Evolutionary conservation across 2,888 invertebrate species (phyloP).

Genomic region (Agrotis segetum): DNA sequence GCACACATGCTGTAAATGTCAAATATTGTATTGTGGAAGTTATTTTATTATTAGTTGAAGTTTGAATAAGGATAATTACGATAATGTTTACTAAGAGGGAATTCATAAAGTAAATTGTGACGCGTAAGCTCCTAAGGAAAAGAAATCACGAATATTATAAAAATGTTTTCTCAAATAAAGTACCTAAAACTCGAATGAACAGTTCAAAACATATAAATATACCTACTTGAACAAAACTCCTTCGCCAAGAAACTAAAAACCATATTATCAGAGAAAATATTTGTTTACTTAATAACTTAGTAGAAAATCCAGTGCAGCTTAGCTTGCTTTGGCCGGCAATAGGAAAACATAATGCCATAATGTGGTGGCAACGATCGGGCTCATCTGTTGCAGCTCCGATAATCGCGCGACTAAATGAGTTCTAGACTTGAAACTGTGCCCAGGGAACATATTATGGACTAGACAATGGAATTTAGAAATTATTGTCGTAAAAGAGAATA

Average conservation of each 20-base stretch:
- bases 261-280: constrained; percentile 39
- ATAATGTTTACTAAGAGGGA: not conserved
- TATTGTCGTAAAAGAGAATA: constrained; percentile 12
- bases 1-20: not conserved
- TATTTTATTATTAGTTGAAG: not conserved
- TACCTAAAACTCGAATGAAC: not conserved
- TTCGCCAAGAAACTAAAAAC: constrained; percentile 4
- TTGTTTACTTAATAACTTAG: constrained; percentile 53
- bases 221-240: constrained; percentile 16
- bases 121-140: not conserved
- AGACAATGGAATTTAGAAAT: constrained; percentile 33
- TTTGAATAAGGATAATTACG: not conserved
- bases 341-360: constrained; percentile 58
- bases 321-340: constrained; percentile 45
- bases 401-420: constrained; percentile 66
- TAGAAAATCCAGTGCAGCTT: constrained; percentile 47
- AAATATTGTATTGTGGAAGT: not conserved
- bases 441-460: constrained; percentile 40
- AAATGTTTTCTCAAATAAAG: not conserved
- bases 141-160: not conserved
- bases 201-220: not conserved
- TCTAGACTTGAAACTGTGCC: constrained; percentile 61
- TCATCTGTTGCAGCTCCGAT: constrained; percentile 66
- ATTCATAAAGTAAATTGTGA: not conserved
- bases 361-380: constrained; percentile 58